A percentile compares a stretch with the other conserved stretches of the same genome.
phyloP scores from a whole-genome alignment of 1,140 invertebrate species.

The Danaus melanippus region DNA sequence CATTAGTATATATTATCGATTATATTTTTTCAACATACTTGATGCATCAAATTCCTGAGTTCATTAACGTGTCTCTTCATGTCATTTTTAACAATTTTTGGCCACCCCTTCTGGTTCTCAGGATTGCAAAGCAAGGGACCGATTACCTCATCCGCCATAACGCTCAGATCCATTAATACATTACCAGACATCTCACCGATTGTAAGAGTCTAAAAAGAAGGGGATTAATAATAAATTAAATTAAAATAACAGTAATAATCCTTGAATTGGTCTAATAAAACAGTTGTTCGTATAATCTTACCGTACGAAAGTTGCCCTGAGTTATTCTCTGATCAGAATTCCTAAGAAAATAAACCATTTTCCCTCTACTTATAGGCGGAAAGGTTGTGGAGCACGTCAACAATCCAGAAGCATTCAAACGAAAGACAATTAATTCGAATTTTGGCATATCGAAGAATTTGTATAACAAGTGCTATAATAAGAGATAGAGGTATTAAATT shows the following conservation, averaged over 20 bases:
- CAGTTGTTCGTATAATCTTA: slow-evolving; percentile 13
- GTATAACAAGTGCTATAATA: slow-evolving; percentile 52
- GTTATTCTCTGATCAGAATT: slow-evolving; percentile 46
- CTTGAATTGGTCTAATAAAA: too few species aligned
- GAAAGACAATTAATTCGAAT: slow-evolving; percentile 51
- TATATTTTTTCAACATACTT: slow-evolving; percentile 63
- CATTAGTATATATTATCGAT: too few species aligned
- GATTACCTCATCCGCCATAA: slow-evolving; percentile 86
- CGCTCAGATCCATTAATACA: slow-evolving; percentile 83
- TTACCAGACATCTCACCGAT: slow-evolving; percentile 86
- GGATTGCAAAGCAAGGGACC: slow-evolving; percentile 80
- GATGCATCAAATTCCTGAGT: slow-evolving; percentile 82
- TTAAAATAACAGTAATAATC: too few species aligned
- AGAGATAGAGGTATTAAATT: not conserved
- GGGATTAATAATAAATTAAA: too few species aligned
- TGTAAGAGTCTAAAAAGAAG: slow-evolving; percentile 67
- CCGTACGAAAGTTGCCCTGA: slow-evolving; percentile 44
- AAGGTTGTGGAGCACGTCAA: slow-evolving; percentile 45
- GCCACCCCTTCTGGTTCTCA: slow-evolving; percentile 82
- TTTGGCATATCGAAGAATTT: slow-evolving; percentile 55
- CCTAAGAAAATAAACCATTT: slow-evolving; percentile 58
- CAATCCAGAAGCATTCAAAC: slow-evolving; percentile 51
- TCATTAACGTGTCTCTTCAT: slow-evolving; percentile 82
- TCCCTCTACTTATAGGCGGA: slow-evolving; percentile 50
- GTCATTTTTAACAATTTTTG: slow-evolving; percentile 81